phyloP scores from a whole-genome alignment of 2,113 vertebrate genomes.

The Dicerorhinus sumatrensis region DNA sequence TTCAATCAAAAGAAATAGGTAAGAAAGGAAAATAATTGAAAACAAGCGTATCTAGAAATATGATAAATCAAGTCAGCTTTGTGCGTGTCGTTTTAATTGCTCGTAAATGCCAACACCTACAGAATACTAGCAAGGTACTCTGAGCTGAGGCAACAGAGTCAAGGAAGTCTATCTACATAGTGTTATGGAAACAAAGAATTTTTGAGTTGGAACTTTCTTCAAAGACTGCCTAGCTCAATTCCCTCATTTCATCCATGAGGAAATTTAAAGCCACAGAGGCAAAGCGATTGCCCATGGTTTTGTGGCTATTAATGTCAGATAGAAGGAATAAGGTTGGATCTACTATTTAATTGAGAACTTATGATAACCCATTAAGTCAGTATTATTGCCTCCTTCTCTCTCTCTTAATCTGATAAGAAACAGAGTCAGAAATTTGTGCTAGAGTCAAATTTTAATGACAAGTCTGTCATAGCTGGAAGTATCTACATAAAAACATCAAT shows the following conservation, averaged over 20 bases:
- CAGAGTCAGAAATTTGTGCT: background rate
- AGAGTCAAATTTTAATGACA: background rate
- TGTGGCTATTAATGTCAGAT: background rate
- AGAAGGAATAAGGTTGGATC: background rate
- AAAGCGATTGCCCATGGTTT: background rate
- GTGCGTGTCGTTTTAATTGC: background rate
- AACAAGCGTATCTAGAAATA: background rate
- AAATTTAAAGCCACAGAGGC: background rate
- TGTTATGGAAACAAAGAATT: background rate
- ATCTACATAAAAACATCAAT: constrained; percentile 11
- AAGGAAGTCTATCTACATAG: background rate
- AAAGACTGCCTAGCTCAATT: background rate
- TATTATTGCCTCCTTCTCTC: background rate
- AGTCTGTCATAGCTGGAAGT: background rate
- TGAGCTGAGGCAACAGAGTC: background rate
- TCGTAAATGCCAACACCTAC: background rate
- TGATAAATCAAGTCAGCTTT: background rate
- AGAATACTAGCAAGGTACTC: background rate
- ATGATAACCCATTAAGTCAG: background rate
- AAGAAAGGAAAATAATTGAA: constrained; percentile 3
- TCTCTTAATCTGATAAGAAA: constrained; percentile 18
- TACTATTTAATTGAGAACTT: background rate
- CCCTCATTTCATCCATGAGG: background rate
- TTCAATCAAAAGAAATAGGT: background rate
- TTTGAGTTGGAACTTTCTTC: background rate